A percentile compares a stretch with the other conserved stretches of the same genome.
Conservation (phyloP, 2,797 vertebrate genomes). For the Sebastes cheni region DNA sequence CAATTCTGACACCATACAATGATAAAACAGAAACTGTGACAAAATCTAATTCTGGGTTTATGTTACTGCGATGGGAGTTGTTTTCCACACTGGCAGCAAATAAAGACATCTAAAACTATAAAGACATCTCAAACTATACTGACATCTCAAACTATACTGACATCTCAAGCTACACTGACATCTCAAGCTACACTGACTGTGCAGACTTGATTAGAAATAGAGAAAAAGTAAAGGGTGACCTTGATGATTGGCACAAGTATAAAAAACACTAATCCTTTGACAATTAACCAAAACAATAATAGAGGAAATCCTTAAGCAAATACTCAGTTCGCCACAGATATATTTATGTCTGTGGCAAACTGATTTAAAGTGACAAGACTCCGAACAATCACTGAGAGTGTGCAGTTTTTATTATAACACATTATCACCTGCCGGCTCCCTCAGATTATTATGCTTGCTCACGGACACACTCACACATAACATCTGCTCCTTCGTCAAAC, state of each 20-base stretch:
- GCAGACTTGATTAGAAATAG: neutral
- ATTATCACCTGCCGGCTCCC: conserved; percentile 24
- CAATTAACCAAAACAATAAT: neutral
- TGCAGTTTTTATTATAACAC: conserved; percentile 80
- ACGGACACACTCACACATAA: conserved; percentile 22
- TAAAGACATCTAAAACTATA: neutral
- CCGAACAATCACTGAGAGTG: neutral
- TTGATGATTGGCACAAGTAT: neutral
- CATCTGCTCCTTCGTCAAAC: conserved; percentile 47
- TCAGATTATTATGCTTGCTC: conserved; percentile 8
- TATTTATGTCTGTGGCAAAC: neutral
- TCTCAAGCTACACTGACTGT: neutral
- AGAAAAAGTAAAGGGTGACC: neutral
- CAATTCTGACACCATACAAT: neutral
- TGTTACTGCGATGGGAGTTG: neutral
- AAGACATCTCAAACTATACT: too few species aligned
- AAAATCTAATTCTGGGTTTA: conserved; percentile 11
- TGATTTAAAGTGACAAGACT: neutral
- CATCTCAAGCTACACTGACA: neutral
- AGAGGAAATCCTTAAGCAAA: neutral
- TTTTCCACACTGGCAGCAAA: neutral
- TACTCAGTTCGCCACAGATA: neutral
- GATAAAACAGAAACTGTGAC: conserved; percentile 21
- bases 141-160: too few species aligned
- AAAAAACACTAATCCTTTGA: neutral